Evolutionary conservation across 92 coral and sea anemone species (phyloP).

Genomic region (Pocillopora meandrina): DNA sequence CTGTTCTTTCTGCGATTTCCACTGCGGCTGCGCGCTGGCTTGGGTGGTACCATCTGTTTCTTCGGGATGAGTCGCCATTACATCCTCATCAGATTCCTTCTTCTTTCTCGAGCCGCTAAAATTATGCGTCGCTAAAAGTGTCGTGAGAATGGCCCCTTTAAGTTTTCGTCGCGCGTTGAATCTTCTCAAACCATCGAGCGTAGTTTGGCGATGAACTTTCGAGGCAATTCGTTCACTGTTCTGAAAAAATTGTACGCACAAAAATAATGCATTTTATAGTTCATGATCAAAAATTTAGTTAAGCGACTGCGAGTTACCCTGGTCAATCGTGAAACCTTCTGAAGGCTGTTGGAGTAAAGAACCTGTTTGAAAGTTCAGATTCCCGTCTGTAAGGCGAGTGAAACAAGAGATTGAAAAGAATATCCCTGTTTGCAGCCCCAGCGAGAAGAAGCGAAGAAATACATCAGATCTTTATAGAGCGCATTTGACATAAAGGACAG

Average conservation of each 20-base stretch:
- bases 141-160: slow-evolving; percentile 94
- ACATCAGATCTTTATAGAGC: not conserved
- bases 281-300: not conserved
- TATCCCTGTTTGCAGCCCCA: not conserved
- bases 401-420: slow-evolving; percentile 6
- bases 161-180: slow-evolving; percentile 98
- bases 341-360: not conserved
- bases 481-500: slow-evolving; percentile 1
- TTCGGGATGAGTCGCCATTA: slow-evolving; percentile 55
- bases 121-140: slow-evolving; percentile 86
- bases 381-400: not conserved
- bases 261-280: not conserved
- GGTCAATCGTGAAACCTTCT: not conserved
- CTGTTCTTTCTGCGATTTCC: slow-evolving; percentile 66
- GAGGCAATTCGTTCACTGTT: slow-evolving; percentile 97
- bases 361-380: slow-evolving; percentile 12
- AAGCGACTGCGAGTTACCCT: not conserved
- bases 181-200: slow-evolving; percentile 90
- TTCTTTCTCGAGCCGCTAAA: slow-evolving; percentile 80
- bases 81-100: slow-evolving; percentile 91
- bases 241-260: slow-evolving; percentile 41
- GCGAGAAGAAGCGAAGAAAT: slow-evolving; percentile 8
- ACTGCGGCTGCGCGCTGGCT: slow-evolving; percentile 21
- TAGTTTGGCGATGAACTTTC: slow-evolving; percentile 95
- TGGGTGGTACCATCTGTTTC: slow-evolving; percentile 39